Conservation (phyloP, 1,140 invertebrate species). For the Drosophila saltans region DNA sequence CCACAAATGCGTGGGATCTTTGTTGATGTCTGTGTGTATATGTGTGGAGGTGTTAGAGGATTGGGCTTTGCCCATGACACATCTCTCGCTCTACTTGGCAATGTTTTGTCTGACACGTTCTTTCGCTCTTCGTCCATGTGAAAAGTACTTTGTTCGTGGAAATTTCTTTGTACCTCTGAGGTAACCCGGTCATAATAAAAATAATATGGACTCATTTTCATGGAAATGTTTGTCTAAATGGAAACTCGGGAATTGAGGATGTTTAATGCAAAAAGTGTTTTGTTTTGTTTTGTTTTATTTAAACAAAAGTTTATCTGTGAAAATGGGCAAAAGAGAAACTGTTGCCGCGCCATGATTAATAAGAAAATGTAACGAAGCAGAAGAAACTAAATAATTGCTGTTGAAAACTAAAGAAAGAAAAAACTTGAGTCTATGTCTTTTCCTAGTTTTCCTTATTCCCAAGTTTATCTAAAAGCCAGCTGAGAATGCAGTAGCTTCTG, state of each 20-base stretch:
- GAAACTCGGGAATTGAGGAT: slow-evolving; percentile 20
- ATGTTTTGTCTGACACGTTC: slow-evolving; percentile 6
- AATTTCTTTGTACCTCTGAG: slow-evolving; percentile 27
- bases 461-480: slow-evolving; percentile 35
- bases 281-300: not conserved
- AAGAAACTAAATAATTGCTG: slow-evolving; percentile 44
- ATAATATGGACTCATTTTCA: slow-evolving; percentile 31
- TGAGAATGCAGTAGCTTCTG: slow-evolving; percentile 41
- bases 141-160: slow-evolving; percentile 45
- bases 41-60: slow-evolving; percentile 8
- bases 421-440: slow-evolving; percentile 3
- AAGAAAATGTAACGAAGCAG: slow-evolving; percentile 32
- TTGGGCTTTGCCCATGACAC: slow-evolving; percentile 22
- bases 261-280: slow-evolving; percentile 12
- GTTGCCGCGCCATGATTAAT: slow-evolving; percentile 38
- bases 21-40: not conserved
- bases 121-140: slow-evolving; percentile 6
- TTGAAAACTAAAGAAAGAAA: slow-evolving; percentile 29
- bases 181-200: not conserved
- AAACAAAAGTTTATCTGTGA: slow-evolving; percentile 1
- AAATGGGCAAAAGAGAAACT: slow-evolving; percentile 29
- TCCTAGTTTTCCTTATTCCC: not conserved
- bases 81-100: slow-evolving; percentile 3
- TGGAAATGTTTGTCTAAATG: slow-evolving; percentile 27
- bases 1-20: slow-evolving; percentile 48